Base-by-base conservation (phyloP, 2,797 vertebrate genomes). In the Falco naumanni region DNA sequence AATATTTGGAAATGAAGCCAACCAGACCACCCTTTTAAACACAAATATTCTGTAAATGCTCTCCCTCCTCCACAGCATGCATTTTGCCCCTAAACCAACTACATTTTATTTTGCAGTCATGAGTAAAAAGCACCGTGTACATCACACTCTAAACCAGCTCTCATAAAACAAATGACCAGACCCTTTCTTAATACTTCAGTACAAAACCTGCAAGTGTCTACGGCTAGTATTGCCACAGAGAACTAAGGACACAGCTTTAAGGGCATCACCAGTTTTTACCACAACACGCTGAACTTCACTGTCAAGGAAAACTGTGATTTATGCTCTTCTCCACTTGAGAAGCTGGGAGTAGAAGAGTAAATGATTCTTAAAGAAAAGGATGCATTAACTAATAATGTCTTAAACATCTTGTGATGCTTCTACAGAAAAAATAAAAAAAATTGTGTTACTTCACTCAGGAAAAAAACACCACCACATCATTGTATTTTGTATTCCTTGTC, bases 401-500 rank as follows among this genome's bases (percentile, higher is more conserved):
- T 93, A 68, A 93, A 87, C 61, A 92, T 61, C 83, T 78, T 76
- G 82, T 85, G 68, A 94, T 87, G 61, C 22, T 82, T 90, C 65
- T 74, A 72, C 59, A 87, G 87, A 95, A 33, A 92, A 88, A 97
- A 95, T 37, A 76, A 82, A 93, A 92, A 84, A 53, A 87, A 56
- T 78, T 95, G 37, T 59, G 65, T 71, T 71, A 92, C 80, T 91
- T 96, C 22, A 50, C 65, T 90, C 83, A 80, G 54, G 77, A 89
- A 89, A 68, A 97, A 96, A 91, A 81, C 83, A 95, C 70, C 3
- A 21, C n/a, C 34, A 37, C 41, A 51, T 90, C 88, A 91, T 94
- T 92, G 34, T 29, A 88, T 92, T 96, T 96, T 84, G 66, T 90
- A 45, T 94, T 93, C 56, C 76, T 94, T 83, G 61, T 78, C 89